Evolutionary conservation across 2,113 vertebrate genomes (phyloP).

Genomic region (Crotalus viridis): DNA sequence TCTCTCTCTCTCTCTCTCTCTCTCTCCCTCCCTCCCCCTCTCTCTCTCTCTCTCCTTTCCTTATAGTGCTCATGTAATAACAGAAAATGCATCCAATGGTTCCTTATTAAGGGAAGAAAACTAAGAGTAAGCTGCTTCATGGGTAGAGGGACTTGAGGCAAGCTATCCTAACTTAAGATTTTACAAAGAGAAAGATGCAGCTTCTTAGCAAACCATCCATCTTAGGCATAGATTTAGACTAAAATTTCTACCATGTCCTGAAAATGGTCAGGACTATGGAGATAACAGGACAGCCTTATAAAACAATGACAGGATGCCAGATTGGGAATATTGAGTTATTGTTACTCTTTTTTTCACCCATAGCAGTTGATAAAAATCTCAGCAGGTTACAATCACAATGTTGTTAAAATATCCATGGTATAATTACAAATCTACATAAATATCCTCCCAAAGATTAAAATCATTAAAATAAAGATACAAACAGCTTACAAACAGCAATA

Average conservation of each 20-base stretch:
- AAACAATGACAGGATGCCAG: not conserved
- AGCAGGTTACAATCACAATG: not conserved
- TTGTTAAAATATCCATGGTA: not conserved
- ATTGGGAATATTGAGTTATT: not conserved
- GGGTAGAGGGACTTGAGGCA: not conserved
- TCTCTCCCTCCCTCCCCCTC: not conserved
- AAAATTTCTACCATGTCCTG: not conserved
- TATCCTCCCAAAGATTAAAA: not conserved
- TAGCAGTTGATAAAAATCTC: not conserved
- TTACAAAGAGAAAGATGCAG: not conserved
- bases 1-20: not conserved
- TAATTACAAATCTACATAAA: not conserved
- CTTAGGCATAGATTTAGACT: not conserved
- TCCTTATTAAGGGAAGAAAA: not conserved
- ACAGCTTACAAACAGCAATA: not conserved
- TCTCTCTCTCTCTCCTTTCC: constrained; percentile 4
- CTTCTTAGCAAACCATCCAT: not conserved
- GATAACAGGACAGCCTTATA: not conserved
- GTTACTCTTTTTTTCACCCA: not conserved
- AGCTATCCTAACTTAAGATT: not conserved
- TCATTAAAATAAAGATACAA: not conserved
- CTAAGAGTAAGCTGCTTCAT: not conserved
- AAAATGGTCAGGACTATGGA: not conserved
- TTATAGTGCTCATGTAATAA: not conserved
- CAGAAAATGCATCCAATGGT: not conserved